phyloP scores from a whole-genome alignment of 2,888 invertebrate genomes.

The Sphecodes monilicornis region DNA sequence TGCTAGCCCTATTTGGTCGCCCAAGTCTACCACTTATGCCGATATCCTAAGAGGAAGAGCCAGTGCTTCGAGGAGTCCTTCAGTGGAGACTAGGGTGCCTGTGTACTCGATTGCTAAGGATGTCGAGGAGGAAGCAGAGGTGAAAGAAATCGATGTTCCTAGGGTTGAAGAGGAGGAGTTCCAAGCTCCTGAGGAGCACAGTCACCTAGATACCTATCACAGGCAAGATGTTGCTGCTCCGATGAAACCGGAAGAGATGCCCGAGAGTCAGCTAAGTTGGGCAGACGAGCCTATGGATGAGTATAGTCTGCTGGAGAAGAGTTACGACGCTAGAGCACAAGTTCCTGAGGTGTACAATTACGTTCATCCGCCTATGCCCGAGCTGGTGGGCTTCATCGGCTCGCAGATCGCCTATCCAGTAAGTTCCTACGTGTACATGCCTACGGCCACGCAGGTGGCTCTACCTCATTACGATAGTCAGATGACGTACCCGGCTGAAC shows the following conservation, averaged over 20 bases:
- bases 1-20: slow-evolving; percentile 90
- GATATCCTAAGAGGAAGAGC: slow-evolving; percentile 89
- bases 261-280: slow-evolving; percentile 68
- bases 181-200: slow-evolving; percentile 50
- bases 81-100: slow-evolving; percentile 53
- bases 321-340: slow-evolving; percentile 47
- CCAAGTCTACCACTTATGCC: slow-evolving; percentile 91
- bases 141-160: not conserved
- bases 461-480: slow-evolving; percentile 70
- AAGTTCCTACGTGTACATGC: slow-evolving; percentile 76
- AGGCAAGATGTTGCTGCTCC: not conserved
- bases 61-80: slow-evolving; percentile 71
- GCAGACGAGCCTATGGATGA: slow-evolving; percentile 70
- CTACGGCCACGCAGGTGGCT: slow-evolving; percentile 70
- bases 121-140: not conserved
- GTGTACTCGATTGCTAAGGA: not conserved
- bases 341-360: slow-evolving; percentile 83
- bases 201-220: slow-evolving; percentile 55
- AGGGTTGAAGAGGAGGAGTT: not conserved
- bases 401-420: slow-evolving; percentile 85
- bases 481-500: slow-evolving; percentile 74
- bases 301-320: slow-evolving; percentile 62
- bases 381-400: slow-evolving; percentile 85
- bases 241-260: not conserved
- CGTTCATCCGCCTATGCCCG: slow-evolving; percentile 85